Evolutionary conservation across 1,140 invertebrate species (phyloP), one percentile per base, ranked within the genome.

Genomic region (Plectus sambesii): DNA sequence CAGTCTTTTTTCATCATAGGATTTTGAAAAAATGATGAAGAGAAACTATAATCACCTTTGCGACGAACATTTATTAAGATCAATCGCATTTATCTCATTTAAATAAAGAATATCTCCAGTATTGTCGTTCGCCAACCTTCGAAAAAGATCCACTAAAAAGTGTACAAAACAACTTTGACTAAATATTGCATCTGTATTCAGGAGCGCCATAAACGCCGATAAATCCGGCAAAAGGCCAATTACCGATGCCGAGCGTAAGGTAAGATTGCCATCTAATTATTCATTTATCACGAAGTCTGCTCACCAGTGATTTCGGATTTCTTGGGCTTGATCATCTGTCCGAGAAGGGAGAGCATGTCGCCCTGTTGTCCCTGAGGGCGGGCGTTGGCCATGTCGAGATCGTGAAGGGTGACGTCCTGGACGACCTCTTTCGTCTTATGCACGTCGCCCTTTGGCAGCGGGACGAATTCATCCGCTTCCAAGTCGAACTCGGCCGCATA

Each of bases 401-500:
- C 94, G 72, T 98, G 92, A 15, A 99, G 73, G 0, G 93, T 98
- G 0, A 98, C 90, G 78, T 98, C 92, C 66, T 99, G 93, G 50
- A 99, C 87, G 1, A 98, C 87, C 76, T 98, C 93, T 68, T 97
- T 98, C 69, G 93, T 94, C 70, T 99, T 99, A 69, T 97, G 92
- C 0, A 99, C 94, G 76, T 99, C 94, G 0, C 94, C 94, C 75
- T 99, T 99, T 0, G 94, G 94, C 40, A 99, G 71, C 0, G 93
- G 93, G 6, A 99, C 94, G 76, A 98, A 99, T 72, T 98, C 92
- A 72, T 99, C 94, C 6, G 93, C 90, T 73, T 97, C 92, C 44
- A 99, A 73, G 75, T 99, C 94, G 76, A 92, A 99, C 72, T 99
- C 94, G 2, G 90, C 96, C 4, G 94, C 92, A 77, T 86, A 99